Conservation (phyloP, 2,113 vertebrate species). For the Otis tarda region DNA sequence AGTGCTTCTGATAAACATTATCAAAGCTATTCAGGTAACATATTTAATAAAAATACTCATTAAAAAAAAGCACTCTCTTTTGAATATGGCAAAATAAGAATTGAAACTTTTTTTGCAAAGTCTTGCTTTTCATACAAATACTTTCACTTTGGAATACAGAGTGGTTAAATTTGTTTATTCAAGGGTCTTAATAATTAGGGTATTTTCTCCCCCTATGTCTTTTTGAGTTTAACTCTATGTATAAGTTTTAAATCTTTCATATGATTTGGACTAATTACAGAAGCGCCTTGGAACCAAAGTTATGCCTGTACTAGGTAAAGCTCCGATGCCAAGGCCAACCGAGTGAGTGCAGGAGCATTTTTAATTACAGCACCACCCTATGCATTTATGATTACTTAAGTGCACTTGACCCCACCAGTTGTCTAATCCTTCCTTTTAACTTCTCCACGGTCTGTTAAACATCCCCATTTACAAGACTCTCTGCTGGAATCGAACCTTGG, state of each 20-base stretch:
- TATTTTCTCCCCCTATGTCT: not conserved
- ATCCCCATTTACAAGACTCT: conserved; percentile 54
- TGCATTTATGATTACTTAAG: conserved; percentile 44
- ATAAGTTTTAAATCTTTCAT: not conserved
- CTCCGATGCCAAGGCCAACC: not conserved
- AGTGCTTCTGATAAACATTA: not conserved
- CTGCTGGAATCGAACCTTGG: conserved; percentile 45
- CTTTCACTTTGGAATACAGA: not conserved
- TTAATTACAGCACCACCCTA: conserved; percentile 46
- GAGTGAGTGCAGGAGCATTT: not conserved
- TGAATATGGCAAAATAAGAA: not conserved
- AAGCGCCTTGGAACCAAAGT: not conserved
- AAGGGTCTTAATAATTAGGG: not conserved
- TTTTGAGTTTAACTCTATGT: not conserved
- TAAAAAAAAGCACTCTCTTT: not conserved
- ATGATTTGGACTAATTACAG: not conserved
- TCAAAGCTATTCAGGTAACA: not conserved
- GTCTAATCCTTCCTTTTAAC: conserved; percentile 67
- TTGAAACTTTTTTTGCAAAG: not conserved
- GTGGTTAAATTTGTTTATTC: not conserved
- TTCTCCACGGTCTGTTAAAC: conserved; percentile 66
- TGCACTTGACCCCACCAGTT: conserved; percentile 41
- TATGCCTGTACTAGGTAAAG: not conserved
- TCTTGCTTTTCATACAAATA: not conserved
- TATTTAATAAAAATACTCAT: not conserved